Conservation (phyloP, 2,888 invertebrate genomes). For the Spialia ferax region DNA sequence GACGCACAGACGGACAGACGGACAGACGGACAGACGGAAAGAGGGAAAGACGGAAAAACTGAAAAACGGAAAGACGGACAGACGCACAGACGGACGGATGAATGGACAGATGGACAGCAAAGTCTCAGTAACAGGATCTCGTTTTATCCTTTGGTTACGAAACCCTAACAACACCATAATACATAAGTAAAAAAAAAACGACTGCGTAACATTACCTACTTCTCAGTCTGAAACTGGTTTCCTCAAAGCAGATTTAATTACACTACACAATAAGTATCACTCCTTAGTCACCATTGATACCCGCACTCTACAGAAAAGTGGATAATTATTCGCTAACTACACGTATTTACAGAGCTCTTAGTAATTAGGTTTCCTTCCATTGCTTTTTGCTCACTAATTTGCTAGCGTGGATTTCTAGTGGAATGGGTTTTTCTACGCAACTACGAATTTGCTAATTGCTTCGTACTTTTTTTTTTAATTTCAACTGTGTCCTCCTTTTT, state of each 20-base stretch:
- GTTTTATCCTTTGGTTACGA: no score
- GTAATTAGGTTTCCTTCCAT: slow-evolving; percentile 26
- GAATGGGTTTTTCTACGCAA: slow-evolving; percentile 33
- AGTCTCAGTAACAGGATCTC: no score
- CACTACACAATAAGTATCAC: background rate
- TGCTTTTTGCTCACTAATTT: slow-evolving; percentile 33
- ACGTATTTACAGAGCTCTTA: slow-evolving; percentile 20
- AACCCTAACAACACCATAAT: no score
- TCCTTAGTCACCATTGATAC: background rate
- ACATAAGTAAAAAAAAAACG: no score
- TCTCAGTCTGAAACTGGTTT: no score
- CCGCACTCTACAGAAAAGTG: background rate
- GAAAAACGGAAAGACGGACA: no score
- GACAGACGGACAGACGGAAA: background rate
- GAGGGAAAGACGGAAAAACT: no score
- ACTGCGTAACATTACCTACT: no score
- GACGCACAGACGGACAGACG: slow-evolving; percentile 84
- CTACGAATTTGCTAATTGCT: slow-evolving; percentile 39
- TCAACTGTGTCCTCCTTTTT: slow-evolving; percentile 25
- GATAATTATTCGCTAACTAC: slow-evolving; percentile 23
- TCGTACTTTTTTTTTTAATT: slow-evolving; percentile 20
- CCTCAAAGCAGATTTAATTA: no score
- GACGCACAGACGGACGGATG: no score
- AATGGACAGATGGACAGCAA: no score
- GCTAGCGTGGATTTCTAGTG: slow-evolving; percentile 36